Evolutionary conservation across 2,113 vertebrate genomes (phyloP).

Genomic region (Acanthochromis polyacanthus): DNA sequence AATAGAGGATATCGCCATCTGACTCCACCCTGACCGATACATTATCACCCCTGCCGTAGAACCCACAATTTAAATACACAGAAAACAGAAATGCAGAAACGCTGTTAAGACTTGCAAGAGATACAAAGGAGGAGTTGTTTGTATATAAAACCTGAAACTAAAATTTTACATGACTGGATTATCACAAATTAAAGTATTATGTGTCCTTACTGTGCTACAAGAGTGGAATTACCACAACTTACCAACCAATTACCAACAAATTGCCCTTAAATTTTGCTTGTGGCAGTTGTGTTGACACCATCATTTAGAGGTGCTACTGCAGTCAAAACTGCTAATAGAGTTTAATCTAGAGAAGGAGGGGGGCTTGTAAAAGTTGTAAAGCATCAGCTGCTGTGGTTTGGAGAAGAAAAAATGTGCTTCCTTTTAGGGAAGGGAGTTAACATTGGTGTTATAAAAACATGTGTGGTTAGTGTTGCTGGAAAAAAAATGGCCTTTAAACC

Average conservation of each 20-base stretch:
- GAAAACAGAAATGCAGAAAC: not conserved
- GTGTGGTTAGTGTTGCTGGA: conserved; percentile 42
- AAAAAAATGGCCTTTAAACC: conserved; percentile 22
- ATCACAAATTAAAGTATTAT: not conserved
- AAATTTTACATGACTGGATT: not conserved
- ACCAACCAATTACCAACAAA: conserved; percentile 33
- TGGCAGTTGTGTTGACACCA: conserved; percentile 22
- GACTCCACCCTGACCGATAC: not conserved
- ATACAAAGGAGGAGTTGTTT: not conserved
- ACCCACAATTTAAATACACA: not conserved
- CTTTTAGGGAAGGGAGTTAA: conserved; percentile 36
- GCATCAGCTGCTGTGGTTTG: conserved; percentile 30
- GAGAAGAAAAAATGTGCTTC: conserved; percentile 44
- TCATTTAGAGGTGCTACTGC: conserved; percentile 24
- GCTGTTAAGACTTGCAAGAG: not conserved
- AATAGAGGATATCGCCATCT: not conserved
- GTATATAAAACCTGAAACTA: not conserved
- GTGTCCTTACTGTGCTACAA: not conserved
- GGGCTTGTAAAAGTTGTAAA: conserved; percentile 51
- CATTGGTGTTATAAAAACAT: conserved; percentile 41
- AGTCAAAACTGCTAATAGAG: conserved; percentile 47
- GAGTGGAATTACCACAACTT: conserved; percentile 19
- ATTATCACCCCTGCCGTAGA: not conserved
- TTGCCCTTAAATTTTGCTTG: conserved; percentile 32
- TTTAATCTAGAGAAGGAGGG: conserved; percentile 36